Evolutionary conservation across 1,140 invertebrate species (phyloP).

Genomic region (Hesperophylax magnus): DNA sequence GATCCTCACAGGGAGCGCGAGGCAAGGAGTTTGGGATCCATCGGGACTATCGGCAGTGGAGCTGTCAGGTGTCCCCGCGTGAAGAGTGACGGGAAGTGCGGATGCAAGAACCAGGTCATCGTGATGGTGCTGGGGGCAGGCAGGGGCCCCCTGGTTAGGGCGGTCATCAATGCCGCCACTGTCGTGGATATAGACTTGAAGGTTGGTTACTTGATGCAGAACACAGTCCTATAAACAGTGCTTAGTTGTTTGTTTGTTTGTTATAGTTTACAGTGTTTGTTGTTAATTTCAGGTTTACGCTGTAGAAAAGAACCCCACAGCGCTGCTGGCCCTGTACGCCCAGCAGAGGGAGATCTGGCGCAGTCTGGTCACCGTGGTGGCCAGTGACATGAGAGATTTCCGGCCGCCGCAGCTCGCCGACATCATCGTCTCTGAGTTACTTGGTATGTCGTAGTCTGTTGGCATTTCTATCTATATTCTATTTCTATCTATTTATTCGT

Average conservation of each 20-base stretch:
- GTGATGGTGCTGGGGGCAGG: conserved; percentile 97
- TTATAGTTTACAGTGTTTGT: neutral
- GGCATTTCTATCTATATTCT: neutral
- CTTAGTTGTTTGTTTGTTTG: too few relatives aligned
- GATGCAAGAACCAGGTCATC: conserved; percentile 66
- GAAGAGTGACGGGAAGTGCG: conserved; percentile 47
- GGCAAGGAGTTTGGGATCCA: neutral
- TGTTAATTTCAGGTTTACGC: conserved; percentile 80
- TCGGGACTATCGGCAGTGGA: neutral
- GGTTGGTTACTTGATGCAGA: conserved; percentile 57
- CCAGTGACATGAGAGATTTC: conserved; percentile 94
- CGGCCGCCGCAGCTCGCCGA: conserved; percentile 88
- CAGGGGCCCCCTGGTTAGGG: conserved; percentile 92
- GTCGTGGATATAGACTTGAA: conserved; percentile 75
- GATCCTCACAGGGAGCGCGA: neutral
- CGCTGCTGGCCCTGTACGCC: conserved; percentile 89
- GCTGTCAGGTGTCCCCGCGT: conserved; percentile 39
- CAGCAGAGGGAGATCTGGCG: conserved; percentile 88
- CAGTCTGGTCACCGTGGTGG: conserved; percentile 79
- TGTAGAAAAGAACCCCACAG: conserved; percentile 98
- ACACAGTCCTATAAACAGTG: too few relatives aligned
- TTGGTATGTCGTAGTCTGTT: conserved; percentile 69
- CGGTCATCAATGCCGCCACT: conserved; percentile 85
- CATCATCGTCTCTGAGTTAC: conserved; percentile 95
- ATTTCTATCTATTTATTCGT: too few relatives aligned